Evolutionary conservation across 2,888 invertebrate genomes (phyloP), one percentile per base, ranked within the genome.

Genomic region (Nephrotoma flavescens): DNA sequence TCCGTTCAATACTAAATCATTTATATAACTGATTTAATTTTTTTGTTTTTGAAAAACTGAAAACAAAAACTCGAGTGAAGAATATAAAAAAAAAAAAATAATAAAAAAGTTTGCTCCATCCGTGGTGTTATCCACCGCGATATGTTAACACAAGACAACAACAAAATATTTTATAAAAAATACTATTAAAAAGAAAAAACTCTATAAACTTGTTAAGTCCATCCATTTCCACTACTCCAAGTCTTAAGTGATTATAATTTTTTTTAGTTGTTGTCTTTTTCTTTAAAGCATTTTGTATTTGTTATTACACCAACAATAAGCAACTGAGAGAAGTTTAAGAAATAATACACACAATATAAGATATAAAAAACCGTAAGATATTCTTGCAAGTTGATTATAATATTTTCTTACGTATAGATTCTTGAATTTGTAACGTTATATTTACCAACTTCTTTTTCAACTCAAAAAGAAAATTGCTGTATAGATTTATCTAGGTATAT

Each of bases 221-320:
- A 84, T 84, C 84, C 84, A 84, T 84, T 84, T 84, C 84, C 84
- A 84, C 84, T 84, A 84, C 84, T 84, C 84, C 84, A 84, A 84
- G 84, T 15, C 31, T 71, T 71, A 71, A 71, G 71, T 71, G 71
- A 71, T 71, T 42, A 84, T 83, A 19, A 41, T 83, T 83, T 84
- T n/a, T 47, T 47, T 84, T 83, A 84, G 42, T 84, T 84, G 71
- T 71, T 71, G 71, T 71, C 9, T 84, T 84, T 83, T 42, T 42
- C 84, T 71, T 71, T 31, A 71, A 6, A 71, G 6, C 31, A 11
- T 71, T 71, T 5, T 52, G 15, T 52, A 19, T 57, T 9, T 44
- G 4, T 71, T 31, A 71, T 71, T 71, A 71, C 71, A 71, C 7
- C 19, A 71, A 71, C 71, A 71, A 57, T 19, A 57, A 5, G 6